Percentiles rank a stretch among this genome's conserved stretches.
These are phyloP conservation scores for Eustalomyia histrio DNA, from an alignment of 2,888 invertebrate species.

Conservation along the genomic window DNA sequence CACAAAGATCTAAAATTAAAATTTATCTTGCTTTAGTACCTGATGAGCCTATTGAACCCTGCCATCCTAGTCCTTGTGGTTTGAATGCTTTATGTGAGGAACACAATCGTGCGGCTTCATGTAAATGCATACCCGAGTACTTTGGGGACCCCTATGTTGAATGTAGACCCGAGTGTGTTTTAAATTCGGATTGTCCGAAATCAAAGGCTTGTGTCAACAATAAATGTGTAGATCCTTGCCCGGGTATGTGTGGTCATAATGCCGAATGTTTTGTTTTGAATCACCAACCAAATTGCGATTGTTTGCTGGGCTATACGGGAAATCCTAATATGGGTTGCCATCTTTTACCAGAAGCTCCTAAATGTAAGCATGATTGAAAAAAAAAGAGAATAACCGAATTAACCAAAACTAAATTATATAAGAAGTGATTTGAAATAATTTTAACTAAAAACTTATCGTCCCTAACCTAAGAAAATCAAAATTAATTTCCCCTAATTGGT, in stretches of 20 bases:
- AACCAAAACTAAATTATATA: not conserved
- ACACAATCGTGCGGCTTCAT: slow-evolving; percentile 83
- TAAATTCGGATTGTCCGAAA: slow-evolving; percentile 84
- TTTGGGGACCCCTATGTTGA: slow-evolving; percentile 84
- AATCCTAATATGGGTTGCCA: slow-evolving; percentile 82
- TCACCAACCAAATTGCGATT: slow-evolving; percentile 84
- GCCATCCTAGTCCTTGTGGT: slow-evolving; percentile 85
- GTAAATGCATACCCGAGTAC: slow-evolving; percentile 83
- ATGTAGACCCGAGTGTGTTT: slow-evolving; percentile 85
- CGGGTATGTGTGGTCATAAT: slow-evolving; percentile 90
- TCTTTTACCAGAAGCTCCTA: slow-evolving; percentile 69
- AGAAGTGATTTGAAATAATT: slow-evolving; percentile 13
- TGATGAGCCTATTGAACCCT: slow-evolving; percentile 81
- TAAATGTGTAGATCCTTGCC: slow-evolving; percentile 91
- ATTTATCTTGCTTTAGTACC: slow-evolving; percentile 75
- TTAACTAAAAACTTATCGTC: not conserved
- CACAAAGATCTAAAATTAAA: slow-evolving; percentile 23
- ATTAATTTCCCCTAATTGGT: slow-evolving; percentile 22
- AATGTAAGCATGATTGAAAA: slow-evolving; percentile 74
- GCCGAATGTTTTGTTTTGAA: slow-evolving; percentile 86
- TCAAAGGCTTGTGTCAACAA: slow-evolving; percentile 85
- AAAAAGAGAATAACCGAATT: slow-evolving; percentile 3
- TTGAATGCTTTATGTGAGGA: slow-evolving; percentile 84
- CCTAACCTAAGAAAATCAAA: slow-evolving; percentile 12
- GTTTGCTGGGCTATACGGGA: slow-evolving; percentile 82